Conservation (phyloP, 2,888 invertebrate genomes). For the Athalia circularis region DNA sequence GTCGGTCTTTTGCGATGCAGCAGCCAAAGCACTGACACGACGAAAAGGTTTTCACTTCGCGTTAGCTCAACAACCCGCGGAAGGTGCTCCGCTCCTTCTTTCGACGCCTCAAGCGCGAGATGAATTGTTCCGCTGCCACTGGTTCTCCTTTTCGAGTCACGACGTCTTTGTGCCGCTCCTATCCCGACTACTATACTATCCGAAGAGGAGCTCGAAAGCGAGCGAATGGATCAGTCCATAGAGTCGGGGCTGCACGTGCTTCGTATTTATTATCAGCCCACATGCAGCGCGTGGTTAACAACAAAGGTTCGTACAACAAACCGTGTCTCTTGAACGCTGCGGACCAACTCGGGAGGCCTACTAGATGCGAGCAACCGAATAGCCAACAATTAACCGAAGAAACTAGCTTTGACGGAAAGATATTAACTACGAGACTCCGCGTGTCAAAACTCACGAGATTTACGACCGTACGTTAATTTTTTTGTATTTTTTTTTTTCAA, state of each 20-base stretch:
- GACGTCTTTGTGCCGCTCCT: conserved; percentile 31
- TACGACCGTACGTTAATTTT: conserved; percentile 29
- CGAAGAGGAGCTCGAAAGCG: neutral
- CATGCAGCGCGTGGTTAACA: conserved; percentile 14
- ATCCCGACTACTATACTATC: neutral
- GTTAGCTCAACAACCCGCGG: conserved; percentile 39
- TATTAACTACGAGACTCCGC: conserved; percentile 26
- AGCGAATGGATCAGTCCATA: conserved; percentile 4
- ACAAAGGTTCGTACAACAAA: conserved; percentile 37
- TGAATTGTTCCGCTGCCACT: conserved; percentile 43
- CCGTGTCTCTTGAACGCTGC: conserved; percentile 1
- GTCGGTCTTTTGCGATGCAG: conserved; percentile 26
- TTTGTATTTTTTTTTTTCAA: neutral
- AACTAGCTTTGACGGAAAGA: conserved; percentile 29
- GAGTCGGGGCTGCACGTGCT: conserved; percentile 26
- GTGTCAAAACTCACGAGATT: conserved; percentile 32
- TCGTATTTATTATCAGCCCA: conserved; percentile 15
- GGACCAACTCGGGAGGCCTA: neutral
- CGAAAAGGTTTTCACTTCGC: conserved; percentile 35
- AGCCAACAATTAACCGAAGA: conserved; percentile 23
- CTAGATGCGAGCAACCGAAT: neutral
- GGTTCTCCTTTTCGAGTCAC: conserved; percentile 36
- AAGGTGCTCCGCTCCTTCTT: conserved; percentile 9
- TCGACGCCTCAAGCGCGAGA: conserved; percentile 41
- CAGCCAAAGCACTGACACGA: neutral